Evolutionary conservation across 2,113 vertebrate species (phyloP).

Genomic region (Gadus chalcogrammus): DNA sequence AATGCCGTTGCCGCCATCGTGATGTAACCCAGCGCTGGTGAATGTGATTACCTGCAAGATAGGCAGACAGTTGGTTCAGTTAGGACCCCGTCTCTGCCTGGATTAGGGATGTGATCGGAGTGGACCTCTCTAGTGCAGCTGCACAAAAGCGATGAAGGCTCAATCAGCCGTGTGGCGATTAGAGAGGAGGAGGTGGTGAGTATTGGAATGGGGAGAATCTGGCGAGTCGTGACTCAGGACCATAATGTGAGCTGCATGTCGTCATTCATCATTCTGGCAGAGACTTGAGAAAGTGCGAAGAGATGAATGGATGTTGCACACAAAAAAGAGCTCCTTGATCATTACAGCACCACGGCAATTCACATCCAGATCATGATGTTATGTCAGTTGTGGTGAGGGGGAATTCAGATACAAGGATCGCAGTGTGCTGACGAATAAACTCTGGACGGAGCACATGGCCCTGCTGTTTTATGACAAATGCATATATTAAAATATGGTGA

Average conservation of each 20-base stretch:
- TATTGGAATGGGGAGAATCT: not conserved
- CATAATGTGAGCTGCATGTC: not conserved
- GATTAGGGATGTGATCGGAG: slow-evolving; percentile 36
- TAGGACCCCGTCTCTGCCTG: slow-evolving; percentile 39
- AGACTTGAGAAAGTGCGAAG: slow-evolving; percentile 20
- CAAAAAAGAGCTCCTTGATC: not conserved
- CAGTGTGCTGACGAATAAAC: slow-evolving; percentile 1
- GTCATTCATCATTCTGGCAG: slow-evolving; percentile 16
- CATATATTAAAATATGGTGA: not conserved
- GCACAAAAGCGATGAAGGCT: slow-evolving; percentile 3
- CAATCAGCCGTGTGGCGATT: not conserved
- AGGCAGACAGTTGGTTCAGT: slow-evolving; percentile 63
- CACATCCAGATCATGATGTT: too few species aligned
- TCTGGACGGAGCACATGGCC: not conserved
- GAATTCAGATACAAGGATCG: slow-evolving; percentile 27
- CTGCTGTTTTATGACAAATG: not conserved
- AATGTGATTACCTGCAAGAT: slow-evolving; percentile 74
- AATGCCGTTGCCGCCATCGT: slow-evolving; percentile 69
- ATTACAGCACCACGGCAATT: too few species aligned
- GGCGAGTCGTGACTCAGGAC: too few species aligned
- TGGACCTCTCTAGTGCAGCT: slow-evolving; percentile 9
- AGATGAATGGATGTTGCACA: slow-evolving; percentile 9
- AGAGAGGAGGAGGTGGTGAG: slow-evolving; percentile 2
- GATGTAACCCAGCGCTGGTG: slow-evolving; percentile 57
- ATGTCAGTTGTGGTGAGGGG: slow-evolving; percentile 19